A percentile compares a stretch with the other conserved stretches of the same genome.
phyloP scores from a whole-genome alignment of 2,797 vertebrate species.

The Xerus rutilus region DNA sequence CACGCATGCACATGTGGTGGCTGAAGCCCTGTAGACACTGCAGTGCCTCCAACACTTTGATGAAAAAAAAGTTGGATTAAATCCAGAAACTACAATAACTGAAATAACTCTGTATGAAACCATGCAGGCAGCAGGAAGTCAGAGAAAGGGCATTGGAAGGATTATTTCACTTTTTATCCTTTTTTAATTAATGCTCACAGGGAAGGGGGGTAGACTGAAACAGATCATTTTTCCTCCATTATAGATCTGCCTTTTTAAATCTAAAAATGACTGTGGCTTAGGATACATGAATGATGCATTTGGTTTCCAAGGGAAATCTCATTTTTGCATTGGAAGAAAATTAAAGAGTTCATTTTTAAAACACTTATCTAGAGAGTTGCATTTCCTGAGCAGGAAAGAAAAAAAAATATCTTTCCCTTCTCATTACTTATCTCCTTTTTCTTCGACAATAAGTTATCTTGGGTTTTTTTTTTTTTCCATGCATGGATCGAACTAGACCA shows the following conservation, averaged over 20 bases:
- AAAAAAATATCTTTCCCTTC: slow-evolving; percentile 74
- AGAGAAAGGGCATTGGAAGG: slow-evolving; percentile 8
- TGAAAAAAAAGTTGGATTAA: slow-evolving; percentile 44
- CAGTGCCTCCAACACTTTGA: background rate
- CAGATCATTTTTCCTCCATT: background rate
- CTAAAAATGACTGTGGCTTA: slow-evolving; percentile 6
- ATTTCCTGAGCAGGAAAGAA: slow-evolving; percentile 75
- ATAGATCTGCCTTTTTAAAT: background rate
- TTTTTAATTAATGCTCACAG: slow-evolving; percentile 68
- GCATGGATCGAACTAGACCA: background rate
- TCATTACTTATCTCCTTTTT: slow-evolving; percentile 82
- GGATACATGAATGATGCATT: slow-evolving; percentile 24
- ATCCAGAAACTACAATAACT: slow-evolving; percentile 47
- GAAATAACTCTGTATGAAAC: slow-evolving; percentile 55
- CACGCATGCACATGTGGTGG: background rate
- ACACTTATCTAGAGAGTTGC: slow-evolving; percentile 73
- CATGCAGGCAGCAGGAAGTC: background rate
- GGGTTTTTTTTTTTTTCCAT: slow-evolving; percentile 45
- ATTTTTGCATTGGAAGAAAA: slow-evolving; percentile 65
- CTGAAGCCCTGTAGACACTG: background rate
- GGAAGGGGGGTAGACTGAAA: background rate
- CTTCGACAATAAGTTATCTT: slow-evolving; percentile 72
- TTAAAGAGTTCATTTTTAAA: slow-evolving; percentile 23
- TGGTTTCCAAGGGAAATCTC: slow-evolving; percentile 56
- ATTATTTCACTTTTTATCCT: slow-evolving; percentile 57